Conservation (phyloP, 1,140 invertebrate genomes). For the Amphibalanus amphitrite region DNA sequence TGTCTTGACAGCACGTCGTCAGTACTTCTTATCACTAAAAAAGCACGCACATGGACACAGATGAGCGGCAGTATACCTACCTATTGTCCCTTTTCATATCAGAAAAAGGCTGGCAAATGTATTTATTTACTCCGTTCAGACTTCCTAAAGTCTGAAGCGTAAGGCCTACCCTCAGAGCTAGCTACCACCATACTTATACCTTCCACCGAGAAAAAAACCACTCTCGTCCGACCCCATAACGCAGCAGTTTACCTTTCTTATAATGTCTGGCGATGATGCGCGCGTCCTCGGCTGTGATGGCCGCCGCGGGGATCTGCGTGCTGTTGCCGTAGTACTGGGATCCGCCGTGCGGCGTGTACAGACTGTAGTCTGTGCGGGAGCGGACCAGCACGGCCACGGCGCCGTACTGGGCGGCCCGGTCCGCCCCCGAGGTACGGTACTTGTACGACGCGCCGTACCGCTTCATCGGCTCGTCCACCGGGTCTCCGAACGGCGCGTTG, state of each 20-base stretch:
- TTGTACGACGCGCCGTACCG: background rate
- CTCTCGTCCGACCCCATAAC: too few species aligned
- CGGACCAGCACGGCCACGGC: slow-evolving; percentile 52
- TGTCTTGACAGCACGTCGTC: too few species aligned
- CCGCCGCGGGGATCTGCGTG: slow-evolving; percentile 53
- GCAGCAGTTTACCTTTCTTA: background rate
- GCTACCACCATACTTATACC: too few species aligned
- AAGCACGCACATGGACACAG: too few species aligned
- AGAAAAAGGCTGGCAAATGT: too few species aligned
- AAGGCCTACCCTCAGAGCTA: too few species aligned
- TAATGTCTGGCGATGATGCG: background rate
- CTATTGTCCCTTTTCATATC: too few species aligned
- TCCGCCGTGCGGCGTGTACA: slow-evolving; percentile 50
- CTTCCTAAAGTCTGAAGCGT: too few species aligned
- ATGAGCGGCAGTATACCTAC: too few species aligned
- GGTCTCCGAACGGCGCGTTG: slow-evolving; percentile 10
- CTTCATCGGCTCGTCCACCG: background rate
- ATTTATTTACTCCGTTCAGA: too few species aligned
- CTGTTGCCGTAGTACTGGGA: slow-evolving; percentile 41
- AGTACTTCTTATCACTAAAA: too few species aligned
- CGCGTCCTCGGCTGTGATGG: slow-evolving; percentile 63
- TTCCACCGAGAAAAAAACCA: too few species aligned
- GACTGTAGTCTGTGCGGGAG: slow-evolving; percentile 55
- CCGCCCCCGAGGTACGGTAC: slow-evolving; percentile 40
- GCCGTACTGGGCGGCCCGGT: slow-evolving; percentile 44